A percentile compares a stretch with the other conserved stretches of the same genome.
phyloP scores from a whole-genome alignment of 2,888 invertebrate genomes.

The Buathra laborator region DNA sequence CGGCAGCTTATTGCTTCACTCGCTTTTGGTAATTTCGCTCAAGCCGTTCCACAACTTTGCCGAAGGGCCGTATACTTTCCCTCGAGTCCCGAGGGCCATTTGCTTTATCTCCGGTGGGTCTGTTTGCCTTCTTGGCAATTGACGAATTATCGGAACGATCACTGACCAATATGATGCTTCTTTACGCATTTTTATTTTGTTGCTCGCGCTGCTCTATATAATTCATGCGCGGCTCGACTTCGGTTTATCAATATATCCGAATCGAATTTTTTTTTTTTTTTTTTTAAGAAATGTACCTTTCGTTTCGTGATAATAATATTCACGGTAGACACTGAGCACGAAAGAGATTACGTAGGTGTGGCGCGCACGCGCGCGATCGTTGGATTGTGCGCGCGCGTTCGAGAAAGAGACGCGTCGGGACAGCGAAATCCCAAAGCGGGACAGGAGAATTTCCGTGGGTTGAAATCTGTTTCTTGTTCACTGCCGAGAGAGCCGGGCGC shows the following conservation, averaged over 20 bases:
- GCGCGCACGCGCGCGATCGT: conserved; percentile 24
- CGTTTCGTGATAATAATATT: conserved; percentile 32
- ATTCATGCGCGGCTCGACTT: too few species aligned
- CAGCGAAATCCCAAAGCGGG: conserved; percentile 39
- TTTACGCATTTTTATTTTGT: conserved; percentile 1
- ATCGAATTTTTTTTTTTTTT: background rate
- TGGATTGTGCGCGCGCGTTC: conserved; percentile 29
- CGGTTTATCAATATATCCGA: conserved; percentile 14
- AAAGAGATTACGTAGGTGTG: conserved; percentile 65
- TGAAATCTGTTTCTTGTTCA: conserved; percentile 48
- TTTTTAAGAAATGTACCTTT: conserved; percentile 18
- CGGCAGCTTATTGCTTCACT: conserved; percentile 46
- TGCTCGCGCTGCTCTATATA: background rate
- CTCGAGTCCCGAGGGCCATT: background rate
- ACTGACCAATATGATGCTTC: conserved; percentile 1
- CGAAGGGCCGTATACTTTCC: conserved; percentile 5
- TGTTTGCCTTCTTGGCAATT: conserved; percentile 22
- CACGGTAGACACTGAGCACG: conserved; percentile 54
- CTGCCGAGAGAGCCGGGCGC: background rate
- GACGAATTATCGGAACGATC: background rate
- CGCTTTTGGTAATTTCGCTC: conserved; percentile 35
- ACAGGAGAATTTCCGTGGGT: conserved; percentile 60
- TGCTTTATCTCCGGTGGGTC: background rate
- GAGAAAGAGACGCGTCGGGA: conserved; percentile 24
- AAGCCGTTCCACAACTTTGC: conserved; percentile 5